These are phyloP conservation scores for Phorcus lineatus DNA, from an alignment of 2,888 invertebrate species.

Conservation along the genomic window DNA sequence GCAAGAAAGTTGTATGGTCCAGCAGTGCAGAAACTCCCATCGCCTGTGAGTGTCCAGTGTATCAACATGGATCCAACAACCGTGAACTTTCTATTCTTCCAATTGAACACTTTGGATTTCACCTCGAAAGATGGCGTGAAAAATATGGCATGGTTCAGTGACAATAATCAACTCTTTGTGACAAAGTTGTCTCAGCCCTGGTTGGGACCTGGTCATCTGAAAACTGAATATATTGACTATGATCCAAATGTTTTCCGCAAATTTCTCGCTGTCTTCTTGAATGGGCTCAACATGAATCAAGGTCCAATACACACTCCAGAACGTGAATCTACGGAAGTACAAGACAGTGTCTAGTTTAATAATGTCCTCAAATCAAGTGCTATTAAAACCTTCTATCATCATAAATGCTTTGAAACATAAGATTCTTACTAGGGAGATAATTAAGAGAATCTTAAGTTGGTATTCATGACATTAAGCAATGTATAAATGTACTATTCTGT, in stretches of 20 bases:
- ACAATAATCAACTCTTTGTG: conserved; percentile 58
- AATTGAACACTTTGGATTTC: conserved; percentile 82
- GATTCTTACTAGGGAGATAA: too few relatives aligned
- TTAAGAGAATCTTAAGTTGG: too few relatives aligned
- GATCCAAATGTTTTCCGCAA: conserved; percentile 87
- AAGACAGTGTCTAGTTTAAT: too few relatives aligned
- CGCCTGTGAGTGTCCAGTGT: conserved; percentile 88
- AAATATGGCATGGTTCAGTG: conserved; percentile 86
- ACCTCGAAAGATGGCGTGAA: conserved; percentile 79
- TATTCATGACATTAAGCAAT: too few relatives aligned
- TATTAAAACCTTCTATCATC: too few relatives aligned
- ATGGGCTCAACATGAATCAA: conserved; percentile 42
- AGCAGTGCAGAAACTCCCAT: conserved; percentile 75
- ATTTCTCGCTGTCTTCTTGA: conserved; percentile 84
- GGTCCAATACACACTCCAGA: too few relatives aligned
- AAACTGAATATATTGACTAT: conserved; percentile 84
- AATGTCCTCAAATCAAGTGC: too few relatives aligned
- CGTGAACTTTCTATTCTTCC: conserved; percentile 89
- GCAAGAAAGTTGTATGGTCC: conserved; percentile 87
- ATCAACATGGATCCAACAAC: conserved; percentile 86
- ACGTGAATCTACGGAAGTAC: too few relatives aligned
- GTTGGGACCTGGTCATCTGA: conserved; percentile 81
- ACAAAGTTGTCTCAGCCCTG: conserved; percentile 79
- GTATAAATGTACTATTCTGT: too few relatives aligned
- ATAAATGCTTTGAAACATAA: too few relatives aligned